These are phyloP conservation scores for Scylla paramamosain DNA, from an alignment of 1,140 invertebrate genomes.

Conservation along the genomic window DNA sequence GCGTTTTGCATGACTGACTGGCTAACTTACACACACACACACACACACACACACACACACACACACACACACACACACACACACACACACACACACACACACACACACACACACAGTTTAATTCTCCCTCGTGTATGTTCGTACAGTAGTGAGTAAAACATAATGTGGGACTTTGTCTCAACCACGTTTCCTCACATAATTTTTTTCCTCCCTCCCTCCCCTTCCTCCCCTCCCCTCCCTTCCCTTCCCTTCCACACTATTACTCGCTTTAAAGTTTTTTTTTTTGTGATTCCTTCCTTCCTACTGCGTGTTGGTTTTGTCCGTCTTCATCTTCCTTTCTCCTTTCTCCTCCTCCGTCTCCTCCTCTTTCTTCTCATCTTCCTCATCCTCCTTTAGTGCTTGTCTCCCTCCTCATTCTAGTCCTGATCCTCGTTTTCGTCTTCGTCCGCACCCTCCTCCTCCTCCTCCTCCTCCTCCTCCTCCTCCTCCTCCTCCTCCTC, in stretches of 20 bases:
- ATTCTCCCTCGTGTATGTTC: no score
- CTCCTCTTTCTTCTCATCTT: neutral
- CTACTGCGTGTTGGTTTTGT: neutral
- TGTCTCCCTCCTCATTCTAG: neutral
- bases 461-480: neutral
- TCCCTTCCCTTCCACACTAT: neutral
- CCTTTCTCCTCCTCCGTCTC: neutral
- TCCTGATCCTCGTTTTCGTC: neutral
- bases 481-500: neutral
- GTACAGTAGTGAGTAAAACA: no score
- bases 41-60: no score
- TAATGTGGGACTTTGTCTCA: no score
- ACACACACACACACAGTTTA: no score
- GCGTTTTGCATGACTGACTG: no score
- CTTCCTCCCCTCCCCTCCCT: neutral
- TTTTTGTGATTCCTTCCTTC: neutral
- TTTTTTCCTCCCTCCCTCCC: neutral
- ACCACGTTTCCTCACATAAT: neutral
- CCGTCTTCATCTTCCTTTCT: neutral
- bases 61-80: no score
- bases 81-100: no score
- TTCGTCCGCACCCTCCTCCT: neutral
- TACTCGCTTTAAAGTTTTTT: neutral
- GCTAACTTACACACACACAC: no score
- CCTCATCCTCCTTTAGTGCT: neutral